Percentiles rank a stretch among this genome's conserved stretches.
These are phyloP conservation scores for Microtus oregoni DNA, from an alignment of 2,113 vertebrate species.

Conservation along the genomic window DNA sequence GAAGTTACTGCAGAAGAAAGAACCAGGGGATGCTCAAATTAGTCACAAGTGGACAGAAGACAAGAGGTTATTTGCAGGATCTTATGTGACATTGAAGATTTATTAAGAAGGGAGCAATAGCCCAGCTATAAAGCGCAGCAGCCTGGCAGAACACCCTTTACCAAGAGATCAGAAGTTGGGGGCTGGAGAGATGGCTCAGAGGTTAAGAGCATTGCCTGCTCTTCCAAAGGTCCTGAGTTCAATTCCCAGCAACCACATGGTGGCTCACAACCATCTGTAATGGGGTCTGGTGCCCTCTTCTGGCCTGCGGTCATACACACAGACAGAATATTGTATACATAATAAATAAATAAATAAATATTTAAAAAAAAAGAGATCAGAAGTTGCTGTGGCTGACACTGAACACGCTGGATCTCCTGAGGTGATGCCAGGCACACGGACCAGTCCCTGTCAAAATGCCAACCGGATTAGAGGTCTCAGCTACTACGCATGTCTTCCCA, in stretches of 20 bases:
- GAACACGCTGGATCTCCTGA: background rate
- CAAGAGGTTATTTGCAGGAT: background rate
- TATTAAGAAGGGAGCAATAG: background rate
- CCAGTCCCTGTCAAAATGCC: background rate
- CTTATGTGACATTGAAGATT: background rate
- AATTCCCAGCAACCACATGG: no score
- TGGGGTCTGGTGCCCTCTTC: no score
- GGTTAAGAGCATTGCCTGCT: no score
- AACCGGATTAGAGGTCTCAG: background rate
- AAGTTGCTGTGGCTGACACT: background rate
- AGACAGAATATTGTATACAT: no score
- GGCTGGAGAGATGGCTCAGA: no score
- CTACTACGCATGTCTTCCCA: background rate
- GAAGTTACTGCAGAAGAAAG: background rate
- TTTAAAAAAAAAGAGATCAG: no score
- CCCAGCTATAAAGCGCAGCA: background rate
- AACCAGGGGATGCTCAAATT: background rate
- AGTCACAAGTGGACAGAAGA: background rate
- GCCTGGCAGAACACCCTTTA: background rate
- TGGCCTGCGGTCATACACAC: no score
- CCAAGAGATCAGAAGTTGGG: no score
- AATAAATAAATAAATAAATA: no score
- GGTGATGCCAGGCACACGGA: background rate
- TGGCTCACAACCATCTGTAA: no score
- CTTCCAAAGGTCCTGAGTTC: no score